These are phyloP conservation scores for Pseudomugil tenellus DNA, from an alignment of 2,797 vertebrate genomes.

Conservation along the genomic window DNA sequence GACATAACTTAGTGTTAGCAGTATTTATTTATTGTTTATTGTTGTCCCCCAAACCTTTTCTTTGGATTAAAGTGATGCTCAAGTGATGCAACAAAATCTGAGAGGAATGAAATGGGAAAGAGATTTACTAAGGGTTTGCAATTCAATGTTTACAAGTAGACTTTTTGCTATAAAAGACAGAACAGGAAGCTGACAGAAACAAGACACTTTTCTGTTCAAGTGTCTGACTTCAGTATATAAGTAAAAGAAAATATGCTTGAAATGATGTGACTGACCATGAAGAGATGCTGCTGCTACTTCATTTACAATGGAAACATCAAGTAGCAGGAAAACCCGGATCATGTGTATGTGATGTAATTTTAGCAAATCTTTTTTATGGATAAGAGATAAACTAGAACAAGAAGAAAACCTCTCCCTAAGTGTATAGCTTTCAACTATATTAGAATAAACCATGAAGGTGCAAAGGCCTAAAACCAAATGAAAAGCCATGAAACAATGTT, in stretches of 20 bases:
- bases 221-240: conserved; percentile 23
- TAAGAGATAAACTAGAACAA: neutral
- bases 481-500: conserved; percentile 30
- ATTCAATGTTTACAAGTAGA: conserved; percentile 33
- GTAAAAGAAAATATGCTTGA: conserved; percentile 15
- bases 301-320: neutral
- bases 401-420: neutral
- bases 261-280: conserved; percentile 35
- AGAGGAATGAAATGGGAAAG: conserved; percentile 37
- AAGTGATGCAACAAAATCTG: conserved; percentile 47
- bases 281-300: neutral
- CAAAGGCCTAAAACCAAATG: conserved; percentile 11
- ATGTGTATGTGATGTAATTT: conserved; percentile 23
- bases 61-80: conserved; percentile 44
- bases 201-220: conserved; percentile 13
- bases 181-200: conserved; percentile 20
- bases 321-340: neutral
- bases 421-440: conserved; percentile 8
- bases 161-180: conserved; percentile 26
- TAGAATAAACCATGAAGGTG: conserved; percentile 8
- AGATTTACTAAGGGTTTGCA: conserved; percentile 37
- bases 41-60: conserved; percentile 11
- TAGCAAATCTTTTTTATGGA: conserved; percentile 1
- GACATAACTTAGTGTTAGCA: conserved; percentile 30
- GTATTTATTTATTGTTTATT: conserved; percentile 17